These are phyloP conservation scores for Ichneumoninae sp. DNA, from an alignment of 2,888 invertebrate genomes.

Conservation along the genomic window DNA sequence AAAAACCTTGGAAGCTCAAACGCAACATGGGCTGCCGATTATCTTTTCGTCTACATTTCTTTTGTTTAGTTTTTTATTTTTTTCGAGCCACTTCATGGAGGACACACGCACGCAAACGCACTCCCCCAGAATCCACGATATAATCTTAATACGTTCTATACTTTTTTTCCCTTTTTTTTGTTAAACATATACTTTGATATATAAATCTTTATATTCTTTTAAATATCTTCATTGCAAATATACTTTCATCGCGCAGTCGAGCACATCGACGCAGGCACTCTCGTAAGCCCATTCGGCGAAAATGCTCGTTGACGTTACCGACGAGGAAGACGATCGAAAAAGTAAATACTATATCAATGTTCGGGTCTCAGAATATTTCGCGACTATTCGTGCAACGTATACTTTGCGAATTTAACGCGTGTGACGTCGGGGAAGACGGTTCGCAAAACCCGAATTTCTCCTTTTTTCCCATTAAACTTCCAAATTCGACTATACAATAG, in stretches of 20 bases:
- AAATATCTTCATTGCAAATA: conserved; percentile 67
- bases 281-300: conserved; percentile 20
- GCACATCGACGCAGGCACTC: conserved; percentile 47
- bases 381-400: conserved; percentile 15
- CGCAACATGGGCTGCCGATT: conserved; percentile 18
- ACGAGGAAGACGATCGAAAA: conserved; percentile 57
- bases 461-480: conserved; percentile 21
- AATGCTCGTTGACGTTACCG: conserved; percentile 57
- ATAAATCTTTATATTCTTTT: conserved; percentile 56
- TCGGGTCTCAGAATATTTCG: not conserved
- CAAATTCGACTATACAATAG: conserved; percentile 33
- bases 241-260: conserved; percentile 45
- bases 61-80: conserved; percentile 12
- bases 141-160: conserved; percentile 70
- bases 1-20: conserved; percentile 60
- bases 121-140: conserved; percentile 39
- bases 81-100: conserved; percentile 21
- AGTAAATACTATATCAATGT: conserved; percentile 56
- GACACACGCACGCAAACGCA: conserved; percentile 42
- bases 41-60: not conserved
- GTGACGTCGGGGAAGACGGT: conserved; percentile 9
- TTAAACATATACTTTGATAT: conserved; percentile 29
- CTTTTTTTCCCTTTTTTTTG: conserved; percentile 61
- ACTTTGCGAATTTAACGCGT: not conserved
- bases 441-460: conserved; percentile 22